Percentiles rank a stretch among this genome's conserved stretches.
Evolutionary conservation across 2,113 vertebrate genomes (phyloP).

Genomic region (Pteruthius melanotis): DNA sequence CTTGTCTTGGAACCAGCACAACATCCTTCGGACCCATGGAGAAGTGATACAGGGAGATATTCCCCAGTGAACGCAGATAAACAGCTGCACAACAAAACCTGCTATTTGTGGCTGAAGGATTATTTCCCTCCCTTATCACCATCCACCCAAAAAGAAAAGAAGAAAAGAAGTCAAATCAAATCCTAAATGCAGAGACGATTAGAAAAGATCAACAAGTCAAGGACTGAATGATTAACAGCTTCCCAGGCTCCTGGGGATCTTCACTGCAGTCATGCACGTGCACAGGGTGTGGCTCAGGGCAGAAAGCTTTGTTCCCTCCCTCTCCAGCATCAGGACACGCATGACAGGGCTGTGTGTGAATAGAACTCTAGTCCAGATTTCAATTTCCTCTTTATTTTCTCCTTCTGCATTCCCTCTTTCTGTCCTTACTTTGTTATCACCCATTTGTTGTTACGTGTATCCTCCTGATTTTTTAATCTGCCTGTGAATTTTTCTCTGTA

Average conservation of each 20-base stretch:
- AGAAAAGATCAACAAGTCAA: slow-evolving; percentile 13
- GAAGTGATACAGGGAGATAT: not conserved
- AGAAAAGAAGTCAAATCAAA: not conserved
- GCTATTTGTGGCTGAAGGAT: not conserved
- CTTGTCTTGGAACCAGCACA: not conserved
- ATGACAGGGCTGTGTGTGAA: not conserved
- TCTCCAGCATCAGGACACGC: not conserved
- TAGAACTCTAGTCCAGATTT: not conserved
- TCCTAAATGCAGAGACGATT: not conserved
- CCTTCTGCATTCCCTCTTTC: not conserved
- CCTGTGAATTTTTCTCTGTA: not conserved
- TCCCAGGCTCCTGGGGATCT: not conserved
- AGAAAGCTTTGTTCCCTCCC: not conserved
- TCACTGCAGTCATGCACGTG: accelerated
- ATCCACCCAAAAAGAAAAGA: not conserved
- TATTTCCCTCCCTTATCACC: not conserved
- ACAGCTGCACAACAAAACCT: not conserved
- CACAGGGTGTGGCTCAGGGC: not conserved
- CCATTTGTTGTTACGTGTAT: accelerated
- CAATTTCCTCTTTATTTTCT: slow-evolving; percentile 30
- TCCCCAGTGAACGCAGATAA: not conserved
- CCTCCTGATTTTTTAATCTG: not conserved
- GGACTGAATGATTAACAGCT: not conserved
- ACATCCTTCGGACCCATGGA: not conserved
- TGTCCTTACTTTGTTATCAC: not conserved